Conservation (phyloP, 2,888 invertebrate species). For the Agrotis ipsilon region DNA sequence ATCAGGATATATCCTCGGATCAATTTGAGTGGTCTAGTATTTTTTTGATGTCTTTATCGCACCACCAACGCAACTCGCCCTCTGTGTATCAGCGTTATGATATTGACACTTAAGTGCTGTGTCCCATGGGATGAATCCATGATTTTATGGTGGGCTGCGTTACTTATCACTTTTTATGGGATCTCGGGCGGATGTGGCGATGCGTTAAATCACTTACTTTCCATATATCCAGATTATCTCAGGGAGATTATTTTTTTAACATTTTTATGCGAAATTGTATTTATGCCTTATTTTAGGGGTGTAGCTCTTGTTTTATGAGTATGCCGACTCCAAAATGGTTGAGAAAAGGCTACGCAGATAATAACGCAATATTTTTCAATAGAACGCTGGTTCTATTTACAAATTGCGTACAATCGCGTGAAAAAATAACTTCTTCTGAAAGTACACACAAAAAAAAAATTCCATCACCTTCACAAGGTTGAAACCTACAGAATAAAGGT, state of each 20-base stretch:
- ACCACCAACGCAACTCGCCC: conserved; percentile 77
- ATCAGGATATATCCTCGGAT: conserved; percentile 43
- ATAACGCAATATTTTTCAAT: too few species aligned
- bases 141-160: conserved; percentile 79
- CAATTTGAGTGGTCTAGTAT: conserved; percentile 62
- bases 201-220: conserved; percentile 63
- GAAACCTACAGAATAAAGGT: too few species aligned
- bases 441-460: too few species aligned
- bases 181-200: conserved; percentile 60
- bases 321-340: too few species aligned
- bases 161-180: conserved; percentile 81
- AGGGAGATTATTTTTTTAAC: conserved; percentile 48
- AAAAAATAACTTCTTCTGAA: too few species aligned
- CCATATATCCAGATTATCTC: conserved; percentile 60
- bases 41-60: conserved; percentile 67
- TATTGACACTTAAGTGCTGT: conserved; percentile 75
- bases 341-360: too few species aligned
- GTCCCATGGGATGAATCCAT: conserved; percentile 75
- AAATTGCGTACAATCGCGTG: too few species aligned
- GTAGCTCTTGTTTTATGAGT: background rate
- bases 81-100: conserved; percentile 71
- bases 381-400: too few species aligned
- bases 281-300: background rate
- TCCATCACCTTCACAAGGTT: too few species aligned
- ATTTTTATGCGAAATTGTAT: conserved; percentile 45